Conservation (phyloP, 53 echinoderm and acorn worm species). For the Crossaster papposus region DNA sequence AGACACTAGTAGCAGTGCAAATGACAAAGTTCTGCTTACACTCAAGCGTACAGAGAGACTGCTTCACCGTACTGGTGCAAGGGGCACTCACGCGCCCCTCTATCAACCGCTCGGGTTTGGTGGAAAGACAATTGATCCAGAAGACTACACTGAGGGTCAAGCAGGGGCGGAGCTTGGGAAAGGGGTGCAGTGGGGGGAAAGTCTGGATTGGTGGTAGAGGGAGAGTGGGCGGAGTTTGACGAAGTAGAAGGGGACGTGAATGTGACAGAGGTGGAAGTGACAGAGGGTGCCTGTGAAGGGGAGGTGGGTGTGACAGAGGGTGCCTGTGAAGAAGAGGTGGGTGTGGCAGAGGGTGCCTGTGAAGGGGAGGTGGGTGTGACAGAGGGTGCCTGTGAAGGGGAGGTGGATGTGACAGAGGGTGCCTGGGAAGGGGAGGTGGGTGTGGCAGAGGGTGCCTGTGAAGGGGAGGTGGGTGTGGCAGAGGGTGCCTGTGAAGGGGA, state of each 20-base stretch:
- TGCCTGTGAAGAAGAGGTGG: background rate
- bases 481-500: no score
- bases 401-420: no score
- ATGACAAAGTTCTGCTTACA: conserved; percentile 11
- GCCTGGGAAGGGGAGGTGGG: no score
- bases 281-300: conserved; percentile 1
- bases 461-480: no score
- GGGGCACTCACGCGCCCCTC: conserved; percentile 14
- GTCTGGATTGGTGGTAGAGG: conserved; percentile 16
- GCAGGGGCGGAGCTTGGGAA: background rate
- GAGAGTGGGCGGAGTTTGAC: background rate
- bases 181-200: background rate
- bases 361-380: background rate
- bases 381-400: background rate
- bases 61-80: conserved; percentile 25
- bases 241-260: background rate
- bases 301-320: background rate
- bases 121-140: conserved; percentile 29
- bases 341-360: no score
- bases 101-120: background rate
- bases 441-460: background rate
- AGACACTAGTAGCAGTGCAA: background rate
- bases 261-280: background rate
- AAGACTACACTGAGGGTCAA: conserved; percentile 16
- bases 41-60: conserved; percentile 20